Percentiles rank a stretch among this genome's conserved stretches.
phyloP scores from a whole-genome alignment of 2,797 vertebrate genomes.

The Capromys pilorides region DNA sequence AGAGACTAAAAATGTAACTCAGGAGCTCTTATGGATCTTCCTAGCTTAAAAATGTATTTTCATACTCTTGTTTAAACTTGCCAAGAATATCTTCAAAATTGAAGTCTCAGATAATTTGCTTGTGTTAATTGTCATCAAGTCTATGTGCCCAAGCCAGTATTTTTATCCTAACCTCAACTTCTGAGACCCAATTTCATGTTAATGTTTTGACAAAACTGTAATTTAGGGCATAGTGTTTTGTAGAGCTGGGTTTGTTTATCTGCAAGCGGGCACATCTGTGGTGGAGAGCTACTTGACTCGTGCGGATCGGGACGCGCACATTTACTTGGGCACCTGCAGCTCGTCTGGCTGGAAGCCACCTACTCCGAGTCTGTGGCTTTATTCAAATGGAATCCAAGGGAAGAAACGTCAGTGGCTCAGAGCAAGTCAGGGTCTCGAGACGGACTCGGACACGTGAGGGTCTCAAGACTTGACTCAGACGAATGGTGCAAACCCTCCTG shows the following conservation, averaged over 20 bases:
- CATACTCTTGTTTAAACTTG: neutral
- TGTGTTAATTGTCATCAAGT: constrained; percentile 80
- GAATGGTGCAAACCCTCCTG: constrained; percentile 2
- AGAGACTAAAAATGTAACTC: neutral
- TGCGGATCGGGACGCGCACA: neutral
- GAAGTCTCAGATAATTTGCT: constrained; percentile 80
- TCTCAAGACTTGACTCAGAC: constrained; percentile 15
- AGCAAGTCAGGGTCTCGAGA: neutral
- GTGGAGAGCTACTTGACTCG: neutral
- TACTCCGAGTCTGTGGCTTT: constrained; percentile 28
- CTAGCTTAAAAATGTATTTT: constrained; percentile 1
- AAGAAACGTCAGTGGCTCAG: constrained; percentile 4
- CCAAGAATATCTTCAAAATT: constrained; percentile 59
- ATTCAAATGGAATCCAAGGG: constrained; percentile 13
- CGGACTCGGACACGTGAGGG: neutral
- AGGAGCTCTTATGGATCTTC: neutral
- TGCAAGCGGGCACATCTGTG: neutral
- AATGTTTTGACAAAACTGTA: constrained; percentile 75
- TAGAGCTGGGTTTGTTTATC: neutral
- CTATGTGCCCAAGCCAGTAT: constrained; percentile 72
- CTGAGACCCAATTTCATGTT: constrained; percentile 77
- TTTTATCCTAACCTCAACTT: constrained; percentile 80
- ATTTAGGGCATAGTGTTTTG: constrained; percentile 67
- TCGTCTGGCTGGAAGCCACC: neutral
- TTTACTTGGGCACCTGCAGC: neutral